These are phyloP conservation scores for Columba livia DNA, from an alignment of 2,113 vertebrate genomes.

Conservation along the genomic window DNA sequence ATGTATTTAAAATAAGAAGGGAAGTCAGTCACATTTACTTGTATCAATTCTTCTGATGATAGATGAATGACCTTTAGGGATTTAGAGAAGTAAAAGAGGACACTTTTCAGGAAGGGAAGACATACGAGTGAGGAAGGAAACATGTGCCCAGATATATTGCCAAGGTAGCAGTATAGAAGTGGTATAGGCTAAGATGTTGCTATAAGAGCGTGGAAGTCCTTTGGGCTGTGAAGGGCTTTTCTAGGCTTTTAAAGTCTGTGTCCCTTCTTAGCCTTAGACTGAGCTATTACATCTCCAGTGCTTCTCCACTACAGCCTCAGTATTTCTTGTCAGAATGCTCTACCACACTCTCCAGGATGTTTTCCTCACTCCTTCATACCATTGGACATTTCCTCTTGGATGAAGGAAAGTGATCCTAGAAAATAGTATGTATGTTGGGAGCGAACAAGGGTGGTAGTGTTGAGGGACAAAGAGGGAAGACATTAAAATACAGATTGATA, in stretches of 20 bases:
- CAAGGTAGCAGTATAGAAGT: neutral
- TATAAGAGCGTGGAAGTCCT: neutral
- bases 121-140: neutral
- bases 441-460: rapidly evolving
- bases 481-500: neutral
- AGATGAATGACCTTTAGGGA: neutral
- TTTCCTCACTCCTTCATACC: neutral
- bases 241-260: neutral
- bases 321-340: neutral
- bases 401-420: neutral
- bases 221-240: neutral
- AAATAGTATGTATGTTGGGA: neutral
- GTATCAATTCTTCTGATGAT: rapidly evolving
- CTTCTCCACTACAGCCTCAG: neutral
- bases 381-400: neutral
- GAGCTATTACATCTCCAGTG: neutral
- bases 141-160: neutral
- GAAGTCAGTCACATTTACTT: neutral
- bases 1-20: neutral
- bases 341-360: neutral
- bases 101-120: neutral
- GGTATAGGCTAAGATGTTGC: neutral
- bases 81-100: neutral
- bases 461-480: neutral
- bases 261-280: neutral